A percentile compares a stretch with the other conserved stretches of the same genome.
These are phyloP conservation scores for Siphamia tubifer DNA, from an alignment of 2,113 vertebrate species.

Conservation along the genomic window DNA sequence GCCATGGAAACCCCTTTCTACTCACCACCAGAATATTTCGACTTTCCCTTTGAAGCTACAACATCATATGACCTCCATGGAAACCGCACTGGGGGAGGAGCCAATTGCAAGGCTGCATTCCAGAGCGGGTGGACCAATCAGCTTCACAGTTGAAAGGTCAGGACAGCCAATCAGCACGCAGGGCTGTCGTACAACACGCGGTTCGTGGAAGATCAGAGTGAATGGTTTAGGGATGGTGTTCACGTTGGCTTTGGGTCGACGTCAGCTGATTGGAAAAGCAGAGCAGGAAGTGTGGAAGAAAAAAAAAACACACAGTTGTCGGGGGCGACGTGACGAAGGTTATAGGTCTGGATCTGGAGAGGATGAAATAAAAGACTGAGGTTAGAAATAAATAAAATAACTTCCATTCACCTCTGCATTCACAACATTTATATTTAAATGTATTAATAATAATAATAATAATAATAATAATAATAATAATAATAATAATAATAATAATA, in stretches of 20 bases:
- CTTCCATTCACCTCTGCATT: background rate
- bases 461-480: no score
- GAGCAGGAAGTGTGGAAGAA: background rate
- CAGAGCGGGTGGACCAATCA: slow-evolving; percentile 22
- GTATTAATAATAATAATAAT: no score
- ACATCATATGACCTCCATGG: background rate
- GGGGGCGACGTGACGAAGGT: background rate
- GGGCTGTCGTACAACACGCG: background rate
- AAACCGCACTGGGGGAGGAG: background rate
- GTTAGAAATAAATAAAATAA: background rate
- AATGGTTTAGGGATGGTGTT: background rate
- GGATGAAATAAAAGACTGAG: background rate
- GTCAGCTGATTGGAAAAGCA: background rate
- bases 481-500: no score
- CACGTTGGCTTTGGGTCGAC: background rate
- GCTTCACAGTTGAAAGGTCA: background rate
- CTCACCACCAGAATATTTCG: background rate
- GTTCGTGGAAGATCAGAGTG: background rate
- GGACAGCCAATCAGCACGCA: slow-evolving; percentile 8
- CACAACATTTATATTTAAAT: no score
- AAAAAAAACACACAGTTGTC: background rate
- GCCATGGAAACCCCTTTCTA: slow-evolving; percentile 21
- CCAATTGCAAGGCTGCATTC: slow-evolving; percentile 30
- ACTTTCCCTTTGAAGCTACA: background rate
- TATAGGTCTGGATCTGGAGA: background rate